Evolutionary conservation across 2,797 vertebrate species (phyloP).

Genomic region (Syndactyla subalaris): DNA sequence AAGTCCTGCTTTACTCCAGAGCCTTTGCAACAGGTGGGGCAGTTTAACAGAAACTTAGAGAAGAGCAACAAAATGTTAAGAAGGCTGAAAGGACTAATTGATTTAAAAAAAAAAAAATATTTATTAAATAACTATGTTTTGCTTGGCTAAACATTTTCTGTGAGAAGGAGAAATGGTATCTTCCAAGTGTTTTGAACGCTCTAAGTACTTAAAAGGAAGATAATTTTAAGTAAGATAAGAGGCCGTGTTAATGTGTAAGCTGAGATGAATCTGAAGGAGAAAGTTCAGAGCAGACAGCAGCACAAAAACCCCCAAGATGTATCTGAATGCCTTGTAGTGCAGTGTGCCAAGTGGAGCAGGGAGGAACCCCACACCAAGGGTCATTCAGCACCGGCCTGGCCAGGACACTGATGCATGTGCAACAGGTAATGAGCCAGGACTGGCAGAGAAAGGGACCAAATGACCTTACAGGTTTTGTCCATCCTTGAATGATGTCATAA

Average conservation of each 20-base stretch:
- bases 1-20: not conserved
- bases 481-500: not conserved
- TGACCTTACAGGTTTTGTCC: not conserved
- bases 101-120: not conserved
- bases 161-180: not conserved
- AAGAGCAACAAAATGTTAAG: not conserved
- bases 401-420: not conserved
- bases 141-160: not conserved
- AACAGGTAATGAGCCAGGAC: not conserved
- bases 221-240: not conserved
- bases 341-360: not conserved
- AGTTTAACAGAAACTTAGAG: not conserved
- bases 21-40: conserved; percentile 25
- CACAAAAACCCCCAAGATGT: rapidly evolving
- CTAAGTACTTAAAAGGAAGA: not conserved
- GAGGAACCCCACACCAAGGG: not conserved
- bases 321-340: not conserved
- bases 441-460: not conserved
- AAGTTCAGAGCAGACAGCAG: not conserved
- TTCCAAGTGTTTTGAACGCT: not conserved
- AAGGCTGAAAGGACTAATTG: not conserved
- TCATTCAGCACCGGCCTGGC: not conserved
- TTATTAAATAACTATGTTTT: not conserved
- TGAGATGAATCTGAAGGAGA: not conserved
- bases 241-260: not conserved